A percentile compares a stretch with the other conserved stretches of the same genome.
Conservation (phyloP, 2,888 invertebrate species). For the Brenthis hecate region DNA sequence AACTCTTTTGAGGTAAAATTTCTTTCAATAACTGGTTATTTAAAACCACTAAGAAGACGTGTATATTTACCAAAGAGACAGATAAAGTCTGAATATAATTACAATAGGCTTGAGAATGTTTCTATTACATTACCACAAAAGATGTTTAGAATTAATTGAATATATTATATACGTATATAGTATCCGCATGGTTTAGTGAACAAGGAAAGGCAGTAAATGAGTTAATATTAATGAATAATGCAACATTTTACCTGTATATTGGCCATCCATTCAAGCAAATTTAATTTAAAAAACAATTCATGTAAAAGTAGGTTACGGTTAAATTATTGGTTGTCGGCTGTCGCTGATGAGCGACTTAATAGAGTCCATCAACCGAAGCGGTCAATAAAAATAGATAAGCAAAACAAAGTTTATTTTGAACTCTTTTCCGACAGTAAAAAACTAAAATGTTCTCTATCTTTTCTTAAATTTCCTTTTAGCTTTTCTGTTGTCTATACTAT, state of each 20-base stretch:
- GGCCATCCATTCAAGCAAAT: background rate
- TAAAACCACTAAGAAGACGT: no score
- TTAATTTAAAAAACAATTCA: background rate
- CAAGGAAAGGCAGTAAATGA: conserved; percentile 1
- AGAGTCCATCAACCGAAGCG: background rate
- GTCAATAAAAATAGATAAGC: no score
- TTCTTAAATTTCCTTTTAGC: no score
- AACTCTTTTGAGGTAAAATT: no score
- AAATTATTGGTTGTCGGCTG: background rate
- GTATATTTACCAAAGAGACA: no score
- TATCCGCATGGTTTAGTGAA: conserved; percentile 9
- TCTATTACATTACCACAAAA: conserved; percentile 2
- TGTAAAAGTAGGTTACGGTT: background rate
- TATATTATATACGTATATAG: background rate
- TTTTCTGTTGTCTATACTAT: no score
- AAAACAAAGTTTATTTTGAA: no score
- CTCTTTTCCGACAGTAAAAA: no score
- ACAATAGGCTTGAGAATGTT: background rate
- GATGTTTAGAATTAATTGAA: conserved; percentile 4
- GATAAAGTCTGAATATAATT: background rate
- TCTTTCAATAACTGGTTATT: no score
- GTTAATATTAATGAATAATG: conserved; percentile 5
- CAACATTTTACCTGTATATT: conserved; percentile 3
- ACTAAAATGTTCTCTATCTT: no score
- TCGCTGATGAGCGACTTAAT: background rate